Evolutionary conservation across 2,888 invertebrate genomes (phyloP), one percentile per base, ranked within the genome.

Genomic region (Alcis repandata): DNA sequence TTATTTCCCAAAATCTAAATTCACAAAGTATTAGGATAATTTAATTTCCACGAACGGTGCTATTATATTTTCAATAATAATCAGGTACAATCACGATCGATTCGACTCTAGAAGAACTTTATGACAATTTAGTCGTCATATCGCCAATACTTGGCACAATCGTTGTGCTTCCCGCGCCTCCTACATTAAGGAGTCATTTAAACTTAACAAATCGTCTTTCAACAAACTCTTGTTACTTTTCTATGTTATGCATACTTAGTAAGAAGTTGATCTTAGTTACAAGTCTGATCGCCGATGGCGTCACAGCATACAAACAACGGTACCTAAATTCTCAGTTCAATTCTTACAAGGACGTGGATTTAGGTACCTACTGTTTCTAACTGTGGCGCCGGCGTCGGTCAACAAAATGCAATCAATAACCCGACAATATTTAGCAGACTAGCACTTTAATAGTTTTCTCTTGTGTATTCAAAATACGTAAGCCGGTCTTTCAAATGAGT

Each of bases 1-100:
- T 92, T 92, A 92, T 90, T 89, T 87, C 87, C 86, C 86, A 89
- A 91, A 88, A 88, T 90, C 81, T 73, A 86, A 90, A 91, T 89
- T 91, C 88, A 83, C 85, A 87, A 86, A 91, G 91, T 93, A 92
- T 93, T 91, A 51, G 36, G 20, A 6, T 51, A 91, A 86, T 80
- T 82, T 82, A 84, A 83, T 85, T 86, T 82, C 83, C 83, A 83
- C 76, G 69, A 82, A 87, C 75, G 85, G 87, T 88, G 87, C 87
- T 89, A 88, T 79, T 78, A 76, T 80, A 79, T 77, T 77, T 85
- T 76, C 71, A 45, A 61, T 67, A 65, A 65, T 71, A 75, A 82
- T 82, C 77, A 76, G 82, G 78, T 81, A 82, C 81, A 83, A 83
- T 83, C 78, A 78, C 74, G 72, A 72, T 82, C 73, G 75, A 77